Conservation (phyloP, 2,113 vertebrate genomes). For the Macaca fascicularis region DNA sequence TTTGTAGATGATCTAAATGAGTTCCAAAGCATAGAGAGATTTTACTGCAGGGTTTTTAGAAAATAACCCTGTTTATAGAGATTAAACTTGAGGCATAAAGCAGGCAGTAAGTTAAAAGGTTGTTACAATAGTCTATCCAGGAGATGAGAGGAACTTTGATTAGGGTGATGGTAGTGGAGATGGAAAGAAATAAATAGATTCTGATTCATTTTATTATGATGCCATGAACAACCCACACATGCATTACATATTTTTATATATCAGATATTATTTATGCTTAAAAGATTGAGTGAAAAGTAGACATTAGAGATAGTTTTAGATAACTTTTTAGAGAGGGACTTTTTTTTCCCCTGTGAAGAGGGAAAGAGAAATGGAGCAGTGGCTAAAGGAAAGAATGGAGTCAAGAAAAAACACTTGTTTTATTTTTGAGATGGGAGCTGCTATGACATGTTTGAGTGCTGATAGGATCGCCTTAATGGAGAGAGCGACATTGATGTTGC, state of each 20-base stretch:
- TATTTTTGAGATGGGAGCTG: not conserved
- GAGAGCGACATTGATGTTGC: not conserved
- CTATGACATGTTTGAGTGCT: not conserved
- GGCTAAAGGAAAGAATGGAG: not conserved
- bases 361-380: not conserved
- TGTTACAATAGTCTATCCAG: not conserved
- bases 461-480: not conserved
- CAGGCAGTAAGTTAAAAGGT: not conserved
- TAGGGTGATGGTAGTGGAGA: not conserved
- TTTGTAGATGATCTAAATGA: not conserved
- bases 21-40: not conserved
- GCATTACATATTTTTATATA: not conserved
- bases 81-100: not conserved
- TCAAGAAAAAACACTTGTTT: not conserved
- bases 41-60: conserved; percentile 6
- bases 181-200: not conserved
- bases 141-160: not conserved
- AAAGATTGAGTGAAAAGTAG: not conserved
- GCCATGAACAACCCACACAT: not conserved
- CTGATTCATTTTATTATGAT: conserved; percentile 19
- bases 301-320: not conserved
- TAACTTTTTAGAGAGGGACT: not conserved
- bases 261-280: not conserved
- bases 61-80: not conserved
- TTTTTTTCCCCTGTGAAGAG: not conserved